phyloP scores from a whole-genome alignment of 2,888 invertebrate genomes.

The Coelinius sp. region DNA sequence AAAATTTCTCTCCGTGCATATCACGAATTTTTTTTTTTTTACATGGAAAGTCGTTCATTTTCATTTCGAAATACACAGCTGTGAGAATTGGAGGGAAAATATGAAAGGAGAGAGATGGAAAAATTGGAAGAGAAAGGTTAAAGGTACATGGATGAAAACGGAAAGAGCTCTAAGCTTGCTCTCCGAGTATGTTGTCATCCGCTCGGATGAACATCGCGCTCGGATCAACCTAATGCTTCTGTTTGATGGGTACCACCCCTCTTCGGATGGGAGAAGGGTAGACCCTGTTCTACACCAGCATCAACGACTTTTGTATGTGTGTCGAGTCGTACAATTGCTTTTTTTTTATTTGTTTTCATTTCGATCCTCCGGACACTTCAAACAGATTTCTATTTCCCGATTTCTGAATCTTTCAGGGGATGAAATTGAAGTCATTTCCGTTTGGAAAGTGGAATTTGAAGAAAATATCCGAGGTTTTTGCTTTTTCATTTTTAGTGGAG shows the following conservation, averaged over 20 bases:
- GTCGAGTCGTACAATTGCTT: neutral
- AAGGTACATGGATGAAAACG: slow-evolving; percentile 44
- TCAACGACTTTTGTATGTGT: neutral
- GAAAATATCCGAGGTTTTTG: too few relatives aligned
- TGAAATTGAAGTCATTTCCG: slow-evolving; percentile 8
- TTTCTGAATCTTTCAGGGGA: neutral
- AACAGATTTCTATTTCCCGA: neutral
- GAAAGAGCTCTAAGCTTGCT: slow-evolving; percentile 61
- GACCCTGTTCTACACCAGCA: slow-evolving; percentile 24
- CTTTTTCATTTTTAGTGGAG: too few relatives aligned
- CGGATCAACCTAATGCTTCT: slow-evolving; percentile 70
- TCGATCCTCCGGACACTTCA: slow-evolving; percentile 1
- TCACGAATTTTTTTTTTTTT: too few relatives aligned
- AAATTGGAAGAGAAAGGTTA: slow-evolving; percentile 38
- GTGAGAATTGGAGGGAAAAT: neutral
- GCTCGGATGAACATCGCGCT: slow-evolving; percentile 69
- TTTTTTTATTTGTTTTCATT: neutral
- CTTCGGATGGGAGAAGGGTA: slow-evolving; percentile 28
- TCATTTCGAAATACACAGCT: neutral
- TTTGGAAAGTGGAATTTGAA: slow-evolving; percentile 13
- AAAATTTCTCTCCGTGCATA: too few relatives aligned
- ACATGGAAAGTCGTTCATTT: too few relatives aligned
- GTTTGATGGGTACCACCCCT: slow-evolving; percentile 64
- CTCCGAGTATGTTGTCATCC: slow-evolving; percentile 70
- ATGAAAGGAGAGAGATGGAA: neutral